Conservation (phyloP, 2,888 invertebrate species). For the Hydroisotoma schaefferi region DNA sequence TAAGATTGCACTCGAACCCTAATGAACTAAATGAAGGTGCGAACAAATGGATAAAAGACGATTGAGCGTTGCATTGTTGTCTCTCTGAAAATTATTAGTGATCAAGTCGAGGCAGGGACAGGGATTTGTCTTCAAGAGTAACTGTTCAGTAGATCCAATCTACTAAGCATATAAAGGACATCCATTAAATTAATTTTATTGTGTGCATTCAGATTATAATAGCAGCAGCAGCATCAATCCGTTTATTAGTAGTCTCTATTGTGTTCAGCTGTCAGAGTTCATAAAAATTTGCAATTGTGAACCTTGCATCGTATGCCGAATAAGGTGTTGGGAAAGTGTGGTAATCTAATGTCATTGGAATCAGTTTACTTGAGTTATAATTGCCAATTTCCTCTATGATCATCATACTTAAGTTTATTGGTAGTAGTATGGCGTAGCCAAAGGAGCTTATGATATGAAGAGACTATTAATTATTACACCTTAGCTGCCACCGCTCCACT, state of each 20-base stretch:
- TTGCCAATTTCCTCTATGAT: slow-evolving; percentile 5
- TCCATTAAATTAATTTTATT: background rate
- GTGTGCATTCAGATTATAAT: background rate
- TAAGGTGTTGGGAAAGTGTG: slow-evolving; percentile 22
- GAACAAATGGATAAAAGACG: too few relatives aligned
- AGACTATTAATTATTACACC: slow-evolving; percentile 3
- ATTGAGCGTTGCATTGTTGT: too few relatives aligned
- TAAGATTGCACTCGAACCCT: too few relatives aligned
- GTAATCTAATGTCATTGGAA: slow-evolving; percentile 5
- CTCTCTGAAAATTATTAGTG: too few relatives aligned
- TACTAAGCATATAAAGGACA: slow-evolving; percentile 1
- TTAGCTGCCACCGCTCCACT: too few relatives aligned
- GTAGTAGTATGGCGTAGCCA: background rate
- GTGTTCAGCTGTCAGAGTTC: slow-evolving; percentile 2
- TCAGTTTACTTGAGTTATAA: slow-evolving; percentile 1
- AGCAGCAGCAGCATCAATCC: background rate
- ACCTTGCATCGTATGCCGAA: slow-evolving; percentile 12
- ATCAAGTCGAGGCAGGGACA: too few relatives aligned
- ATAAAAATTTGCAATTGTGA: slow-evolving; percentile 2
- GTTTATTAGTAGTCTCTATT: too few relatives aligned
- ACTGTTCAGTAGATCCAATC: too few relatives aligned
- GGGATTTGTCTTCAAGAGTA: too few relatives aligned
- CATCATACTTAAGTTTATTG: too few relatives aligned
- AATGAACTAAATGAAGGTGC: too few relatives aligned
- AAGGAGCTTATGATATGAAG: background rate